Evolutionary conservation across 2,888 invertebrate species (phyloP).

Genomic region (Hymenopus coronatus): DNA sequence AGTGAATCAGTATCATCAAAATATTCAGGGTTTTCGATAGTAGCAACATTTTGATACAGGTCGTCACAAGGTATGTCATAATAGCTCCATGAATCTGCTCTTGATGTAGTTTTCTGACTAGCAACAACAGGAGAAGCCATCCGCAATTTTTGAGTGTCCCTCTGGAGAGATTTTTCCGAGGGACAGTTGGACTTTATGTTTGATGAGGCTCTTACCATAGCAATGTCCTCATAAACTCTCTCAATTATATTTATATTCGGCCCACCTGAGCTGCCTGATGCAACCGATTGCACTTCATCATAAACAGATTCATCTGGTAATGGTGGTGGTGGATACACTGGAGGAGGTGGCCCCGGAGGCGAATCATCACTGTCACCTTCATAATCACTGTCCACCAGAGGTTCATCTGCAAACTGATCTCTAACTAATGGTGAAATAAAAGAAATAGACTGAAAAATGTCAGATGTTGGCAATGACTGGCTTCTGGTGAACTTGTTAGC

Average conservation of each 20-base stretch:
- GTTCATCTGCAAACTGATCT: slow-evolving; percentile 37
- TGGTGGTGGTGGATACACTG: slow-evolving; percentile 59
- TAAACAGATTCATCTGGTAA: slow-evolving; percentile 56
- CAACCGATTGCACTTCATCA: slow-evolving; percentile 52
- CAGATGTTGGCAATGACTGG: slow-evolving; percentile 56
- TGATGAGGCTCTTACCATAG: not conserved
- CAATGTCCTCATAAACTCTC: slow-evolving; percentile 36
- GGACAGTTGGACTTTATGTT: not conserved
- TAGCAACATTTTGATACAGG: slow-evolving; percentile 16
- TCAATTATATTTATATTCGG: slow-evolving; percentile 12
- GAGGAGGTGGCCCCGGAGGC: slow-evolving; percentile 51
- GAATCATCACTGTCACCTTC: slow-evolving; percentile 41
- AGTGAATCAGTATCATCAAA: not conserved
- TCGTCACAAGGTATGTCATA: slow-evolving; percentile 45
- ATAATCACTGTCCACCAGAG: slow-evolving; percentile 40
- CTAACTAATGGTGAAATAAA: slow-evolving; percentile 59
- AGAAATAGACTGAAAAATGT: slow-evolving; percentile 63
- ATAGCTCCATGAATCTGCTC: slow-evolving; percentile 55
- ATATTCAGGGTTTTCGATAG: not conserved
- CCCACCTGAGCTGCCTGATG: slow-evolving; percentile 35
- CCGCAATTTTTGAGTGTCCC: not conserved
- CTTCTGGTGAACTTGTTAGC: slow-evolving; percentile 45
- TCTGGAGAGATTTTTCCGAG: not conserved
- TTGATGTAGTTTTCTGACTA: slow-evolving; percentile 2
- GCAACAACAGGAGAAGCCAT: not conserved